Conservation (phyloP, 2,113 vertebrate species). For the Rhinichthys klamathensis region DNA sequence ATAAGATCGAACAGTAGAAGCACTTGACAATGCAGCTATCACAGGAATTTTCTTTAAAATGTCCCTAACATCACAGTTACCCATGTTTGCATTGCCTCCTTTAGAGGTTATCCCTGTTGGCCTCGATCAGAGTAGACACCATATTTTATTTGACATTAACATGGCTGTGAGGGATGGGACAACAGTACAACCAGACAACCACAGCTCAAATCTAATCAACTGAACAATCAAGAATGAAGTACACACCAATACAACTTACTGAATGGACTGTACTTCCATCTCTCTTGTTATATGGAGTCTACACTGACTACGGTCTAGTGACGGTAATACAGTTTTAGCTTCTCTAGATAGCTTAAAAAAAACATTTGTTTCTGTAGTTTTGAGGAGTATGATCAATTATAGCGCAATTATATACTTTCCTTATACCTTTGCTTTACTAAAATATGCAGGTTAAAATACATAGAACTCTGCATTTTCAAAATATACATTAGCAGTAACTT, state of each 20-base stretch:
- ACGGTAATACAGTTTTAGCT: not conserved
- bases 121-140: not conserved
- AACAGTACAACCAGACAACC: no score
- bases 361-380: not conserved
- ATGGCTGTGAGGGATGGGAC: not conserved
- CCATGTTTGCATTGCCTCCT: constrained; percentile 7
- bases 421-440: not conserved
- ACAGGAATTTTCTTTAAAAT: not conserved
- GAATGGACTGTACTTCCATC: not conserved
- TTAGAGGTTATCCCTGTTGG: not conserved
- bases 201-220: no score
- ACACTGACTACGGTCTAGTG: not conserved
- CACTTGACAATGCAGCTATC: constrained; percentile 54
- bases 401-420: no score
- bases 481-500: not conserved
- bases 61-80: constrained; percentile 17
- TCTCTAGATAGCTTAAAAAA: not conserved
- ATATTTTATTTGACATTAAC: not conserved
- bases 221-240: not conserved
- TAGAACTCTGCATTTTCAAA: not conserved
- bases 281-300: not conserved
- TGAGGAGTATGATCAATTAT: not conserved
- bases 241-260: not conserved
- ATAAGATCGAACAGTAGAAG: constrained; percentile 13
- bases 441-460: not conserved